These are phyloP conservation scores for Morone chrysops DNA, from an alignment of 2,113 vertebrate genomes.

Conservation along the genomic window DNA sequence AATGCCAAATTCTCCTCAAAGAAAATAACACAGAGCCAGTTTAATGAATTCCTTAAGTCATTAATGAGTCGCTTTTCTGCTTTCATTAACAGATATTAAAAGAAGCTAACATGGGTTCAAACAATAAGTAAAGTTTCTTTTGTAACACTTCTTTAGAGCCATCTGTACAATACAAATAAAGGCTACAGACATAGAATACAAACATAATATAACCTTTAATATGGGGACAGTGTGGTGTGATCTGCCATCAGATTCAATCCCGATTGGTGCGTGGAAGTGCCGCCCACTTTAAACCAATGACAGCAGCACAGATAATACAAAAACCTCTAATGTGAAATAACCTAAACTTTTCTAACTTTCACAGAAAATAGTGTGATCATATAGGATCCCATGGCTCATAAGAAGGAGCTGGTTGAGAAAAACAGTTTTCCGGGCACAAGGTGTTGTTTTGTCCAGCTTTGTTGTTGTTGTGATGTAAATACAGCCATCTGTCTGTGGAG, in stretches of 20 bases:
- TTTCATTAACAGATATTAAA: neutral
- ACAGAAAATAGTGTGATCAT: neutral
- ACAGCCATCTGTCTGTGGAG: neutral
- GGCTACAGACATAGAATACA: neutral
- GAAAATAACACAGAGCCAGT: neutral
- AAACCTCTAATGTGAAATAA: neutral
- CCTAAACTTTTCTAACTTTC: neutral
- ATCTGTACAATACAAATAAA: neutral
- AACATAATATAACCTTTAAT: neutral
- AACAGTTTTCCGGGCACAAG: neutral
- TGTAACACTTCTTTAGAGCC: neutral
- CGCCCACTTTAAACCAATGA: neutral
- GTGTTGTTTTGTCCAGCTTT: neutral
- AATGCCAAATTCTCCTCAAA: constrained; percentile 8
- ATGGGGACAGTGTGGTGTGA: neutral
- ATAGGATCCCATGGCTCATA: neutral
- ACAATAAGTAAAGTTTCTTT: neutral
- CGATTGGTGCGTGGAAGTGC: neutral
- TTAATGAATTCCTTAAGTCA: constrained; percentile 2
- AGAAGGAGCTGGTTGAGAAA: neutral
- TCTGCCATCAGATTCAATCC: neutral
- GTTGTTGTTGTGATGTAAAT: neutral
- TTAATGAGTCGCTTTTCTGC: constrained; percentile 2
- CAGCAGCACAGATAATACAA: neutral
- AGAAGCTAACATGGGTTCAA: neutral